Evolutionary conservation across 1,140 invertebrate species (phyloP), one percentile per base, ranked within the genome.

Genomic region (Scaptomyza pallida): DNA sequence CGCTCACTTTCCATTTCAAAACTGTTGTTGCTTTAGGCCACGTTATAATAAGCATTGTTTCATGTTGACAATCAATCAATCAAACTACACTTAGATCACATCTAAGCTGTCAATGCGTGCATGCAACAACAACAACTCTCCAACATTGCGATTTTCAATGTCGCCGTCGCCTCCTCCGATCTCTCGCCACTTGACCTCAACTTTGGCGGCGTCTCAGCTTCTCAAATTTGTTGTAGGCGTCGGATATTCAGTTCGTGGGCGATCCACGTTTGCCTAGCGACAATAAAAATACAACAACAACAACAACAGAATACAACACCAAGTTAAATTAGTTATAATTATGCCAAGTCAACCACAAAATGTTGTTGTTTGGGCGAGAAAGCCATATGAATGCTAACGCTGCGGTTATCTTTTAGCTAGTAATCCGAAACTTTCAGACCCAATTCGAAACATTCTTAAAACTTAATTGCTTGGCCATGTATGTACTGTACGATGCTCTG

Each of bases 261-360:
- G 77, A 60, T 61, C 50, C 60, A 54, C 71, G 64, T 75, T 75
- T 79, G 76, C 50, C 60, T 37, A n/a, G 33, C 45, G 30, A 19
- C 4, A 19, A 5, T n/a, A n/a, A n/a, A n/a, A n/a, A n/a, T n/a
- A n/a, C n/a, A n/a, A n/a, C n/a, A n/a, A n/a, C n/a, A n/a, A n/a
- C n/a, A n/a, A n/a, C n/a, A n/a, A n/a, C n/a, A n/a, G n/a, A 13
- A 2, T 1, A 9, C 17, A 47, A 23, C 12, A 47, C 12, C 48
- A 64, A n/a, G 56, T 68, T 81, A 77, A 86, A 86, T 86, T 86
- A 81, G 82, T 88, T 81, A 72, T 88, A 88, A 85, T 86, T 88
- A 86, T 77, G 67, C 70, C 72, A 44, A 19, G 6, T 37, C 19
- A 72, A 56, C 52, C 71, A 52, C 55, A 30, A 64, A 50, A n/a